phyloP scores from a whole-genome alignment of 2,797 vertebrate genomes.

The Simalia tracyae region DNA sequence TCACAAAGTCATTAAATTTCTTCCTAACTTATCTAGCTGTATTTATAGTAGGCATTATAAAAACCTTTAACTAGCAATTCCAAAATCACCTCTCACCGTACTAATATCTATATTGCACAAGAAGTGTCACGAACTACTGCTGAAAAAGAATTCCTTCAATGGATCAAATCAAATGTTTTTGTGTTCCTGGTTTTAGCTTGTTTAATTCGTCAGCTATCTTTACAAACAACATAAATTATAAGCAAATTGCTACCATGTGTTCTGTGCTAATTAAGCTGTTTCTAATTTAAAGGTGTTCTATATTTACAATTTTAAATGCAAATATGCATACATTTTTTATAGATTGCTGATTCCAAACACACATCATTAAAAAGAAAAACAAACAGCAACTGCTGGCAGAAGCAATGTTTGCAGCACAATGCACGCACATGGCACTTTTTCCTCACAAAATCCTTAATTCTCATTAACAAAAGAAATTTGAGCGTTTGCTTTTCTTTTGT shows the following conservation, averaged over 20 bases:
- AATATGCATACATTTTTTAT: slow-evolving; percentile 7
- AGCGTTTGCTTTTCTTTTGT: slow-evolving; percentile 2
- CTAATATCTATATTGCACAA: neutral
- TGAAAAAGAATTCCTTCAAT: neutral
- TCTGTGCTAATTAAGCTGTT: slow-evolving; percentile 19
- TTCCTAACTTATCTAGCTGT: neutral
- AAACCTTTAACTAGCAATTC: neutral
- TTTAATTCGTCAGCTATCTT: slow-evolving; percentile 16
- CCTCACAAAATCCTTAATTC: neutral
- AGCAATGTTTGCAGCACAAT: neutral
- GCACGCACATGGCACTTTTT: neutral
- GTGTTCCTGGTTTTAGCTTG: neutral
- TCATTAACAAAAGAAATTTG: slow-evolving; percentile 24
- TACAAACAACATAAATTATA: slow-evolving; percentile 26
- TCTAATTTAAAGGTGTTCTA: slow-evolving; percentile 35
- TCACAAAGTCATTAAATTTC: neutral
- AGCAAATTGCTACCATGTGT: slow-evolving; percentile 22
- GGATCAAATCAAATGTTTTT: slow-evolving; percentile 9
- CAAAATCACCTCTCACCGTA: neutral
- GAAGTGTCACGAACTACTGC: neutral
- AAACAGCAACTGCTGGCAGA: slow-evolving; percentile 16
- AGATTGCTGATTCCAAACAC: slow-evolving; percentile 20
- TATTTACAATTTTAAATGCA: slow-evolving; percentile 16
- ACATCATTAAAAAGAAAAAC: slow-evolving; percentile 22
- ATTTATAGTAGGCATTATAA: neutral